Evolutionary conservation across 1,140 invertebrate genomes (phyloP).

Genomic region (Ostrea denselamellosa): DNA sequence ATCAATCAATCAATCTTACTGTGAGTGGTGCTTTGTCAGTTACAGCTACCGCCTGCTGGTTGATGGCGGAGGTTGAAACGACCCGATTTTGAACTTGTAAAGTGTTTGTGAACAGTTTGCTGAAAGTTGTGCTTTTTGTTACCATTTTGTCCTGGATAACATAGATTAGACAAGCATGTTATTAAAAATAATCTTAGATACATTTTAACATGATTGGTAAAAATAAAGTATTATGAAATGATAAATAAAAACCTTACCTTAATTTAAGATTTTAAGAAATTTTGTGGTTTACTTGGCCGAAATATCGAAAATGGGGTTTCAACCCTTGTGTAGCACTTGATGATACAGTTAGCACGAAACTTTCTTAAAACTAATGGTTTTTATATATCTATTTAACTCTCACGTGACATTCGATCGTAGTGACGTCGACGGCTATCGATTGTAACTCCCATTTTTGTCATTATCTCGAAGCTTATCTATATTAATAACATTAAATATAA

Average conservation of each 20-base stretch:
- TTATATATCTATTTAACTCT: background rate
- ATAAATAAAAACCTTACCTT: background rate
- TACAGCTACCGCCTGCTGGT: background rate
- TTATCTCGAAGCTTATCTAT: background rate
- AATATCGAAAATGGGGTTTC: background rate
- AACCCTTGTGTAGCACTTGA: background rate
- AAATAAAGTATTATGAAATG: background rate
- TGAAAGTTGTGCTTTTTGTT: background rate
- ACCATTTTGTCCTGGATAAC: background rate
- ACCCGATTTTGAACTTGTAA: slow-evolving; percentile 3
- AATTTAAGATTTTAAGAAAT: background rate
- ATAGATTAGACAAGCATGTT: background rate
- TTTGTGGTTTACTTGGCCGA: background rate
- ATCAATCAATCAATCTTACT: background rate
- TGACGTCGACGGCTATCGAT: background rate
- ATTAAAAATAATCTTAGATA: background rate
- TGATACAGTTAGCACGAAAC: background rate
- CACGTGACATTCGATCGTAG: background rate
- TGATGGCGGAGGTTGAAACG: slow-evolving; percentile 26
- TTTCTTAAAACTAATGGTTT: background rate
- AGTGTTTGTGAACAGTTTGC: background rate
- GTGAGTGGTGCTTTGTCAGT: background rate
- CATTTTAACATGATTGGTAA: background rate
- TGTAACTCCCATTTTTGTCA: background rate
- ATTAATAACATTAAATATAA: background rate